phyloP scores from a whole-genome alignment of 1,140 invertebrate genomes.

The Magallana angulata region DNA sequence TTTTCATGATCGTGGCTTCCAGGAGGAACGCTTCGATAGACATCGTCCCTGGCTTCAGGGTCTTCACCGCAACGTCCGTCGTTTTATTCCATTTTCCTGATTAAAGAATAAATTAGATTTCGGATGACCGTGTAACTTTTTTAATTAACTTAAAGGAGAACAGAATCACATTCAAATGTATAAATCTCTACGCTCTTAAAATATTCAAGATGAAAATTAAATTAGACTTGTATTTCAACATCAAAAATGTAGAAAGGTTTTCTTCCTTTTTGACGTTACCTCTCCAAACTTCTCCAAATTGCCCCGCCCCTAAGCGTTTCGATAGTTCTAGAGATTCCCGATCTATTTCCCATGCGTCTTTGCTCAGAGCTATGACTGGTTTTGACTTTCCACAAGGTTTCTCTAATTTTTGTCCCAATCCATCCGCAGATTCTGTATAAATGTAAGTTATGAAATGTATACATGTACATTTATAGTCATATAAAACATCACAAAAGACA shows the following conservation, averaged over 20 bases:
- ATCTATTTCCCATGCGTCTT: slow-evolving; percentile 98
- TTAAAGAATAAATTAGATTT: slow-evolving; percentile 21
- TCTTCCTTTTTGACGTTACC: slow-evolving; percentile 81
- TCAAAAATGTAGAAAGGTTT: no score
- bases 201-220: no score
- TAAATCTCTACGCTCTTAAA: no score
- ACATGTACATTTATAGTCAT: no score
- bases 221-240: no score
- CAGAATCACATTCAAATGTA: no score
- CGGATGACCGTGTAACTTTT: neutral
- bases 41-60: slow-evolving; percentile 96
- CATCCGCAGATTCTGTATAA: slow-evolving; percentile 84
- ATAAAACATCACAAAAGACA: no score
- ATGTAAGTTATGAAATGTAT: no score
- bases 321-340: slow-evolving; percentile 92
- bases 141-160: no score
- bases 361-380: slow-evolving; percentile 90
- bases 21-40: slow-evolving; percentile 96
- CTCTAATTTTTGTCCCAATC: slow-evolving; percentile 95
- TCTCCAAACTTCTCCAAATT: slow-evolving; percentile 99
- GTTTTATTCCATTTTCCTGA: slow-evolving; percentile 90
- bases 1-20: slow-evolving; percentile 99
- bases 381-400: slow-evolving; percentile 94
- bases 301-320: slow-evolving; percentile 94
- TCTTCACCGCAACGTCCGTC: slow-evolving; percentile 97